These are phyloP conservation scores for Poecile atricapillus DNA, from an alignment of 2,113 vertebrate species.

Conservation along the genomic window DNA sequence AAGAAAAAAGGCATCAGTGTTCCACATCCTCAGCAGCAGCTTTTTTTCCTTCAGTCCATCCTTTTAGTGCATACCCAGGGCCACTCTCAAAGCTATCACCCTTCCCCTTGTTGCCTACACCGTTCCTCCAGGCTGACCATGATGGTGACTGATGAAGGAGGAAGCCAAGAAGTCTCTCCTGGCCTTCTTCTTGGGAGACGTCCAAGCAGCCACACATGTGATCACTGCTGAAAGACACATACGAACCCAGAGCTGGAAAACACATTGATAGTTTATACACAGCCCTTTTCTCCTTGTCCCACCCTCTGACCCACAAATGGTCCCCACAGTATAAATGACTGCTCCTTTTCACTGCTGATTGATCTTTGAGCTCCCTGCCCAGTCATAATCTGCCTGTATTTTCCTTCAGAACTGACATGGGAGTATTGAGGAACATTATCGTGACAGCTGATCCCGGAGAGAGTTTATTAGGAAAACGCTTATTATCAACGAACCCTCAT, in stretches of 20 bases:
- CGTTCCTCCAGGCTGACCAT: neutral
- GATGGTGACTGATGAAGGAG: accelerated
- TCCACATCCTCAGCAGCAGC: neutral
- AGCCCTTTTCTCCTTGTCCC: neutral
- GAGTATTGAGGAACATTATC: neutral
- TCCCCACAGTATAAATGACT: neutral
- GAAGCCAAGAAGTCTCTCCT: neutral
- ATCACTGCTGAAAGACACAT: neutral
- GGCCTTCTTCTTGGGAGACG: neutral
- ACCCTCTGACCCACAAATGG: neutral
- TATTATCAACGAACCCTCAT: neutral
- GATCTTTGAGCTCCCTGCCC: neutral
- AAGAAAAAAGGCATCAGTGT: too few species aligned
- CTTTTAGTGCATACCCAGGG: neutral
- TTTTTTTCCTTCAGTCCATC: neutral
- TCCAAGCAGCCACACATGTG: neutral
- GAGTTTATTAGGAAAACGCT: neutral
- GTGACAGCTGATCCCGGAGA: neutral
- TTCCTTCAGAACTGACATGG: neutral
- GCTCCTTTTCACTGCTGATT: neutral
- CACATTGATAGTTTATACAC: neutral
- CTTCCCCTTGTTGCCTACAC: neutral
- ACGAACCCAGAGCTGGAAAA: neutral
- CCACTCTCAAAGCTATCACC: neutral
- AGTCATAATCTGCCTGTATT: neutral